Evolutionary conservation across 1,140 invertebrate genomes (phyloP).

Genomic region (Eriocheir sinensis): DNA sequence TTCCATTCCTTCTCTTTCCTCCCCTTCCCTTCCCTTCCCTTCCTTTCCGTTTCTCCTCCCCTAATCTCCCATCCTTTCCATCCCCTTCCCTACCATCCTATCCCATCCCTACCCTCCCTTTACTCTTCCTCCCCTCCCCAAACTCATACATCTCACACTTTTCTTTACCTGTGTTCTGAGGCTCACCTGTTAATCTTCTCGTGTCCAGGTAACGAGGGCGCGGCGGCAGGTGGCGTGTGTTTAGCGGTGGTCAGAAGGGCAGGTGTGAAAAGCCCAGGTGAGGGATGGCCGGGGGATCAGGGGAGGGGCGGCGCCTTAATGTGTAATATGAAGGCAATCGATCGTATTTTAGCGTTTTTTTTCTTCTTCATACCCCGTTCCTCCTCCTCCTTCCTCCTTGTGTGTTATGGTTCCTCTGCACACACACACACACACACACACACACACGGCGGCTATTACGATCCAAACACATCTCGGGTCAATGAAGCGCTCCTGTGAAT

Average conservation of each 20-base stretch:
- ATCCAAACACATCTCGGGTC: background rate
- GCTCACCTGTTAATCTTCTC: background rate
- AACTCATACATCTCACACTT: background rate
- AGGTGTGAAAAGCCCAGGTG: conserved; percentile 1
- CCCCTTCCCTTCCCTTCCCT: background rate
- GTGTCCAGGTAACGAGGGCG: background rate
- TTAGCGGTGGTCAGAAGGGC: conserved; percentile 9
- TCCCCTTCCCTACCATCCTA: no score
- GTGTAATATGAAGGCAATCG: background rate
- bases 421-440: background rate
- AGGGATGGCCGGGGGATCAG: background rate
- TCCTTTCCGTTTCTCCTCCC: background rate
- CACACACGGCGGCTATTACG: background rate
- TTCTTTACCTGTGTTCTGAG: background rate
- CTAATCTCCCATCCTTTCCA: background rate
- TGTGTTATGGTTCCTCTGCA: background rate
- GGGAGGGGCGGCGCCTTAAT: background rate
- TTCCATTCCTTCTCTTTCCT: no score
- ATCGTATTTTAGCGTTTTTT: background rate
- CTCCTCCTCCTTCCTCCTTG: no score
- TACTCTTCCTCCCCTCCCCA: background rate
- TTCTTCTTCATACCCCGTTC: no score
- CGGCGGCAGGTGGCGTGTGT: background rate
- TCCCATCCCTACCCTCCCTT: no score
- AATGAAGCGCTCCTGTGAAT: no score